Conservation (phyloP, 2,888 invertebrate species). For the Nemurella pictetii region DNA sequence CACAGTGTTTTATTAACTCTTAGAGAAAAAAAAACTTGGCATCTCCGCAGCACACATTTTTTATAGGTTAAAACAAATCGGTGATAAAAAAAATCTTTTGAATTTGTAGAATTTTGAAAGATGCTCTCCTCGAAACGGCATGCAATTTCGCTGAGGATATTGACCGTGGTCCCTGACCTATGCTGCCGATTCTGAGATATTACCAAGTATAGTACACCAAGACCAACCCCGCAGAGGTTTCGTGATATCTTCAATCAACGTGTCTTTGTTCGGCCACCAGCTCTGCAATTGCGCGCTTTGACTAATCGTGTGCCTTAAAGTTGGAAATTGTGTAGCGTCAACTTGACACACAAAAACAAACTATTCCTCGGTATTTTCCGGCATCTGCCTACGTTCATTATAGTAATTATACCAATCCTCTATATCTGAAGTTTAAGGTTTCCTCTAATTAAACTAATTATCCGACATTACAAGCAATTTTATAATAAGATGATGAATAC, state of each 20-base stretch:
- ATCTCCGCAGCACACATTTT: neutral
- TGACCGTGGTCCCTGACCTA: neutral
- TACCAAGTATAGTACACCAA: neutral
- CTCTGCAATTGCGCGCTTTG: neutral
- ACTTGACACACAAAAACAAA: neutral
- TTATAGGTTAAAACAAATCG: neutral
- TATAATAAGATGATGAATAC: neutral
- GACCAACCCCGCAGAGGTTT: neutral
- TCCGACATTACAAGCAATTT: conserved; percentile 21
- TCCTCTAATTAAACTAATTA: conserved; percentile 25
- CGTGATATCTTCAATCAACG: conserved; percentile 9
- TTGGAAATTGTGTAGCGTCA: neutral
- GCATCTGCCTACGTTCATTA: conserved; percentile 6
- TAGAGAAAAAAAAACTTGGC: neutral
- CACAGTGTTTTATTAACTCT: neutral
- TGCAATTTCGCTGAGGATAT: neutral
- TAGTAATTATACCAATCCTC: conserved; percentile 17
- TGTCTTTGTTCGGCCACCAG: conserved; percentile 6
- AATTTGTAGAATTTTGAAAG: neutral
- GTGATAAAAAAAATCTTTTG: neutral
- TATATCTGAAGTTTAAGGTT: conserved; percentile 6
- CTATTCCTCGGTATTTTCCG: neutral
- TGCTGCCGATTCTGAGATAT: neutral
- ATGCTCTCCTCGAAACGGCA: neutral
- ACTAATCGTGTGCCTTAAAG: neutral